Base-by-base conservation (phyloP, 2,113 vertebrate genomes). In the Anthoscopus minutus region DNA sequence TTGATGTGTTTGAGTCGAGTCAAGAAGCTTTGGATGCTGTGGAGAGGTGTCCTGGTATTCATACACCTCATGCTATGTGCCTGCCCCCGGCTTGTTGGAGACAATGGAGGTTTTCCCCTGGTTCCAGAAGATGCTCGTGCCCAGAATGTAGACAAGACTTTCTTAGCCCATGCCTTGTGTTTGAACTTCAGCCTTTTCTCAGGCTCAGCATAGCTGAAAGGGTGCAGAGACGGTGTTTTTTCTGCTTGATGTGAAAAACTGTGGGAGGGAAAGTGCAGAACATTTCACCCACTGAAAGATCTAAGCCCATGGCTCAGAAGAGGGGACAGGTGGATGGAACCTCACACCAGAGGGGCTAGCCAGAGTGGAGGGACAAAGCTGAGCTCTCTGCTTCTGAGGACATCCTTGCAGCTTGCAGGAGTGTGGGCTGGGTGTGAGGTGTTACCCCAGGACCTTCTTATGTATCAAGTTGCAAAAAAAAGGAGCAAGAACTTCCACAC, bases 301-400 rank as follows among this genome's bases (percentile, higher is more conserved):
- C n/a, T 45, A 13, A 81, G 31, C n/a, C 40, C 0, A 1, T 0
- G 0, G n/a, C 2, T 67, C 22, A 22, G n/a, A 28, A n/a, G 47
- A 44, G 30, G 45, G 71, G 42, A 50, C 12, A 7, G 57, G 25
- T 13, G 23, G 24, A 9, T 25, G 40, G 30, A 82, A 66, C 51
- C 31, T 62, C 0, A 0, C 16, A 3, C 8, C 2, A 48, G 45
- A 72, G 37, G 76, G 11, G 21, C 23, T 11, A 20, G 70, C 17
- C 37, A 8, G 70, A 0, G 0, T 1, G 3, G 57, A n/a, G 57
- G 40, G 45, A 33, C 0, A 4, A 14, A 21, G 18, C 37, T 72
- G 83, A 87, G 33, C 60, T 16, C 11, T 53, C 30, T 40, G 64
- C 72, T 38, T 9, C 1, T 10, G 50, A 28, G 57, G 73, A 57